Evolutionary conservation across 2,888 invertebrate genomes (phyloP), one percentile per base, ranked within the genome.

Genomic region (Eledona agricola): DNA sequence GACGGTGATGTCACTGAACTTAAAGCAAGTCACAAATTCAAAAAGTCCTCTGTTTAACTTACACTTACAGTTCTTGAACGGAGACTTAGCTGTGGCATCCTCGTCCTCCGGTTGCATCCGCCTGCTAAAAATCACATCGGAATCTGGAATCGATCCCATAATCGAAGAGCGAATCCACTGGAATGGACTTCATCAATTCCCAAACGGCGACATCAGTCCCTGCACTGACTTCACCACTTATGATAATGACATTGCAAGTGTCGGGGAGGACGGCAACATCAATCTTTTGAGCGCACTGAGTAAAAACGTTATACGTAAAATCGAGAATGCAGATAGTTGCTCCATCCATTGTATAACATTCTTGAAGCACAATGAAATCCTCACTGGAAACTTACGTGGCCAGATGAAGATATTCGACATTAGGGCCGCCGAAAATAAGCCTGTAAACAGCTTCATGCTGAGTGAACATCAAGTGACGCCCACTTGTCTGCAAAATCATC

Each of bases 331-430:
- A 0, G 94, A 93, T 70, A 92, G 91, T 71, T 90, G 91, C 69
- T 86, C 91, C 0, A 73, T 94, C 31, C 85, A 88, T 66, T 86
- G 88, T 45, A 83, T 91, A 0, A 83, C 84, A 60, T 94, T 89
- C 73, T 78, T 93, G 10, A 89, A 75, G 58, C 84, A 84, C 66
- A 81, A 80, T 62, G 84, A 92, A 81, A 80, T 93, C 12, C 81
- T 94, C 28, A 90, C 91, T 0, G 90, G 92, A 9, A 95, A 94
- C 74, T 79, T 89, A n/a, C 78, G 91, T 70, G 95, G 95, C 0
- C 89, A 93, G 66, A 87, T 96, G 81, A 93, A 94, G 73, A 84
- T 93, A 51, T 94, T 92, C 86, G 96, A 96, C 72, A 76, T 93
- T 4, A 80, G 93, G 56, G 81, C 81, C 16, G 74, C 80, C 5